Conservation (phyloP, 1,140 invertebrate genomes). For the Ctenoplectra terminalis region DNA sequence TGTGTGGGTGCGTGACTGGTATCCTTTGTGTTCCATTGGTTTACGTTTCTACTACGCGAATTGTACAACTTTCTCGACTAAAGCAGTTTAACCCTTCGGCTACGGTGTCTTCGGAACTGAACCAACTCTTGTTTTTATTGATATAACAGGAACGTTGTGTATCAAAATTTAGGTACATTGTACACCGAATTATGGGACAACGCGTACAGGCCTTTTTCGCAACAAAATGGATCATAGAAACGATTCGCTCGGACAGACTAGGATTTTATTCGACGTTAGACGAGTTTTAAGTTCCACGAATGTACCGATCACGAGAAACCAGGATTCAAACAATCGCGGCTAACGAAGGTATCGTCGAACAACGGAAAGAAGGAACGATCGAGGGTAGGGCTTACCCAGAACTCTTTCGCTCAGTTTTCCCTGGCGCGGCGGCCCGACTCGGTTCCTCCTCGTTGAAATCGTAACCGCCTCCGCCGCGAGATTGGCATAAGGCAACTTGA, state of each 20-base stretch:
- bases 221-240: no score
- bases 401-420: conserved; percentile 20
- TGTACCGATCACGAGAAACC: background rate
- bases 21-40: conserved; percentile 34
- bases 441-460: conserved; percentile 75
- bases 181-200: no score
- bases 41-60: no score
- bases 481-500: conserved; percentile 83
- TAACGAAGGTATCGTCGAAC: background rate
- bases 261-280: no score
- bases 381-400: background rate
- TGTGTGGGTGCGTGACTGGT: conserved; percentile 20
- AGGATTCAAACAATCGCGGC: background rate
- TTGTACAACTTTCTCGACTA: no score
- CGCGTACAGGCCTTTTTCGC: no score
- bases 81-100: no score
- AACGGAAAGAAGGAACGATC: background rate
- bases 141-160: no score
- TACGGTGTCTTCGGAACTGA: no score
- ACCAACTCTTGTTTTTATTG: no score
- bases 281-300: background rate
- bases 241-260: no score
- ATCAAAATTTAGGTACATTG: no score
- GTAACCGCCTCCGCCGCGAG: conserved; percentile 75
- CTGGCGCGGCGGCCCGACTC: conserved; percentile 1